phyloP scores from a whole-genome alignment of 2,113 vertebrate species.

The Rhodinocichla rosea region DNA sequence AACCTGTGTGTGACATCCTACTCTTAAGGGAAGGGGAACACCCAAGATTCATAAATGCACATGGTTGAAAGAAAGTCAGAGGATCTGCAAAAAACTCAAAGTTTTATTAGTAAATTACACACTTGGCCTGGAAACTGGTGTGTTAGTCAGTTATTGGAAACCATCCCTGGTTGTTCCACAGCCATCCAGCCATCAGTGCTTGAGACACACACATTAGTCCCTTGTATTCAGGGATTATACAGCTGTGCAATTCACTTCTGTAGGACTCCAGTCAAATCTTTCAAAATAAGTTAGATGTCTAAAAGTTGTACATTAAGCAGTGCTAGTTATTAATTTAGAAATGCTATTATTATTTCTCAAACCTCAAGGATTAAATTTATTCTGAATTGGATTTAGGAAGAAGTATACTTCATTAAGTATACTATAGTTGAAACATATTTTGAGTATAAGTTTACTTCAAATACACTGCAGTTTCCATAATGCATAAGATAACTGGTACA shows the following conservation, averaged over 20 bases:
- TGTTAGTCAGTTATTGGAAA: neutral
- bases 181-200: too few relatives aligned
- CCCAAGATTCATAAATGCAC: too few relatives aligned
- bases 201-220: neutral
- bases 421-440: neutral
- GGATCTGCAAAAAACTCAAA: neutral
- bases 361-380: neutral
- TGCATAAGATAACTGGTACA: neutral
- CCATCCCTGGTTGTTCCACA: neutral
- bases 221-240: accelerated
- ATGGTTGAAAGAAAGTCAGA: neutral
- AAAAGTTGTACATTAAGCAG: neutral
- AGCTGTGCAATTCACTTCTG: neutral
- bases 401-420: neutral
- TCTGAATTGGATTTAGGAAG: neutral
- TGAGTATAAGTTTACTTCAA: neutral
- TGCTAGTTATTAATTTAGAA: neutral
- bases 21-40: neutral
- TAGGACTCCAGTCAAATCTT: neutral
- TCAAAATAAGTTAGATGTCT: neutral
- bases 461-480: neutral
- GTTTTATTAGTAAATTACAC: neutral
- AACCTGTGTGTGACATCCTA: neutral
- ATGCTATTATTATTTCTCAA: neutral
- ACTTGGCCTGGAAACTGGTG: neutral